These are phyloP conservation scores for Heliconius eleuchia DNA, from an alignment of 1,140 invertebrate genomes.

Conservation along the genomic window DNA sequence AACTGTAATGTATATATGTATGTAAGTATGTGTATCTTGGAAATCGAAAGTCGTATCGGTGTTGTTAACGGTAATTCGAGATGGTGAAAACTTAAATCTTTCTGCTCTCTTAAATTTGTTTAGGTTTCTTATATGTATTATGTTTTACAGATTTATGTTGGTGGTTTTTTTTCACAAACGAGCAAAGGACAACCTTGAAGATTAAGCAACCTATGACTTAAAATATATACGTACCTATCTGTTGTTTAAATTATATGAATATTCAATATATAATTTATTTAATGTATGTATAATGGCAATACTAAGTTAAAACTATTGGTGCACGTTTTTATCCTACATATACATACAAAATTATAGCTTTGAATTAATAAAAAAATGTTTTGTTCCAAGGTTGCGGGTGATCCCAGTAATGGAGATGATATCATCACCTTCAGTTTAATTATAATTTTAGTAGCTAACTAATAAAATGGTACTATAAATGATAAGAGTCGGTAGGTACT, in stretches of 20 bases:
- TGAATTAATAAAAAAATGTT: background rate
- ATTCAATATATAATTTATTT: background rate
- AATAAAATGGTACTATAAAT: background rate
- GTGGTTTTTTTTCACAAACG: too few species aligned
- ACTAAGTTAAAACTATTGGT: background rate
- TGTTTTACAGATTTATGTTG: background rate
- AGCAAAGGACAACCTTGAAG: too few species aligned
- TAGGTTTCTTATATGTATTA: background rate
- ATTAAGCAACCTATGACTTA: too few species aligned
- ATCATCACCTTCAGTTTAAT: background rate
- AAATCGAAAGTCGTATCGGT: constrained; percentile 22
- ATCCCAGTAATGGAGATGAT: background rate
- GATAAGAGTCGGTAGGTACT: background rate
- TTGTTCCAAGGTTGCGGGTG: background rate
- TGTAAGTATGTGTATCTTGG: background rate
- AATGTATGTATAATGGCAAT: background rate
- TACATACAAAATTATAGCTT: background rate
- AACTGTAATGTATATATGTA: constrained; percentile 14
- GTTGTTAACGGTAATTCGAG: constrained; percentile 16
- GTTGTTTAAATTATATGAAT: too few species aligned
- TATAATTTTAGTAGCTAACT: background rate
- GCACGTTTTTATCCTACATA: background rate
- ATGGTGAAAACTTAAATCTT: constrained; percentile 18
- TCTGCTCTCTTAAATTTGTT: constrained; percentile 5
- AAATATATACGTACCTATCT: too few species aligned